Base-by-base conservation (phyloP, 2,888 invertebrate genomes). In the Bombylius discolor region DNA sequence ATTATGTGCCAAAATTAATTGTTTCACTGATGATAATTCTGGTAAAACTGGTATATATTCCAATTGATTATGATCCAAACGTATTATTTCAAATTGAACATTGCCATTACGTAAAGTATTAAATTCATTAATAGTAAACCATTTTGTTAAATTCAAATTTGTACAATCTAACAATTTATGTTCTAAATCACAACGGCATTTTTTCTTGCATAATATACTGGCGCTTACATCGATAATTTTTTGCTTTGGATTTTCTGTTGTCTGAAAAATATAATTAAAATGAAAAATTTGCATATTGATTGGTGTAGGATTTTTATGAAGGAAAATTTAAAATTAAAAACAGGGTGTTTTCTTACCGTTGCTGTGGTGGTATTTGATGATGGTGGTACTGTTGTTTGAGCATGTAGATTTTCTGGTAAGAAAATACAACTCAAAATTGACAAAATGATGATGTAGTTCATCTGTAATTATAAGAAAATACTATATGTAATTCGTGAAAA, bases 1-100 rank as follows among this genome's bases (percentile, higher is more conserved):
- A 68, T 85, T 87, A 53, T 78, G 68, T 0, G 80, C 78, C 7
- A 89, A 73, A 63, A 83, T 81, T 34, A 89, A 67, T 36, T 77
- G 75, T 53, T 72, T 58, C 67, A 73, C 65, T 1, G 65, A 72
- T 1, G 65, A 72, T 14, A 80, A 68, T 2, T 73, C 68, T 0
- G 83, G 82, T 13, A 89, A 78, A 4, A 58, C 53, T 4, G 68
- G 64, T 32, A 74, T 59, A 1, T 14, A 39, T 1, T 66, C 66
- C 1, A 74, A 58, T 14, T 66, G 66, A 55, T 73, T 74, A 57
- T 68, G 58, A 44, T 69, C 67, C 53, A 74, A 49, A 5, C 65
- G 67, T 0, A 73, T 65, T 1, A 63, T 67, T 34, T 70, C 66
- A 48, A 71, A 71, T 4, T 60, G 47, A 1, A 67, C 33, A 53